These are phyloP conservation scores for Teleogryllus oceanicus DNA, from an alignment of 2,888 invertebrate genomes.

Conservation along the genomic window DNA sequence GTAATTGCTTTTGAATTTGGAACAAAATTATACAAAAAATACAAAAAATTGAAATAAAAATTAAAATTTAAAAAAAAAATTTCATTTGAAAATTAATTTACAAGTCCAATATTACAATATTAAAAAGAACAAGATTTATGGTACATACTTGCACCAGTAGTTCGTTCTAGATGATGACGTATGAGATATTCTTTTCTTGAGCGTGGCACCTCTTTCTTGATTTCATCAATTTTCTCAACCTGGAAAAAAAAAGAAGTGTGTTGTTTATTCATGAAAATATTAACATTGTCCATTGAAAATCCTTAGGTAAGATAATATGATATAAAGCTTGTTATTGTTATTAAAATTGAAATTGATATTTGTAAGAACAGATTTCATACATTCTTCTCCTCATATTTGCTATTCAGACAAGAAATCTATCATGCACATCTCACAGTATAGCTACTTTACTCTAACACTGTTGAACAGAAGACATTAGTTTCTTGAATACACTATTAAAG, in stretches of 20 bases:
- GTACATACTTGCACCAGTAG: conserved; percentile 62
- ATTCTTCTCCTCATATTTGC: background rate
- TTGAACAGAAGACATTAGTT: background rate
- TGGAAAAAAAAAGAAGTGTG: conserved; percentile 35
- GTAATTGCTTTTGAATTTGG: too few relatives aligned
- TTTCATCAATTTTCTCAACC: conserved; percentile 44
- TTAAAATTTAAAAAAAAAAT: too few relatives aligned
- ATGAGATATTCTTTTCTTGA: conserved; percentile 63
- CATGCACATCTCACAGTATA: background rate
- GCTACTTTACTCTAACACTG: background rate
- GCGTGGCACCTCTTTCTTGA: conserved; percentile 44
- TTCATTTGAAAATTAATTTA: too few relatives aligned
- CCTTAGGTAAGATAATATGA: background rate
- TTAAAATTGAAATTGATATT: too few relatives aligned
- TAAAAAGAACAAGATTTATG: background rate
- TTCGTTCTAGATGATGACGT: conserved; percentile 67
- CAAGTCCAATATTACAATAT: too few relatives aligned
- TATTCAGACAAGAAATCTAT: background rate
- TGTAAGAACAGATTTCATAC: too few relatives aligned
- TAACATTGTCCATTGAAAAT: background rate
- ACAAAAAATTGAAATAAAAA: too few relatives aligned
- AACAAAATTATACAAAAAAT: too few relatives aligned
- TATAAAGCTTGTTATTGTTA: background rate
- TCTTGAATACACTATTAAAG: background rate
- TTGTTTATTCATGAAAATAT: background rate